Conservation (phyloP, 2,113 vertebrate species). For the Coturnix japonica region DNA sequence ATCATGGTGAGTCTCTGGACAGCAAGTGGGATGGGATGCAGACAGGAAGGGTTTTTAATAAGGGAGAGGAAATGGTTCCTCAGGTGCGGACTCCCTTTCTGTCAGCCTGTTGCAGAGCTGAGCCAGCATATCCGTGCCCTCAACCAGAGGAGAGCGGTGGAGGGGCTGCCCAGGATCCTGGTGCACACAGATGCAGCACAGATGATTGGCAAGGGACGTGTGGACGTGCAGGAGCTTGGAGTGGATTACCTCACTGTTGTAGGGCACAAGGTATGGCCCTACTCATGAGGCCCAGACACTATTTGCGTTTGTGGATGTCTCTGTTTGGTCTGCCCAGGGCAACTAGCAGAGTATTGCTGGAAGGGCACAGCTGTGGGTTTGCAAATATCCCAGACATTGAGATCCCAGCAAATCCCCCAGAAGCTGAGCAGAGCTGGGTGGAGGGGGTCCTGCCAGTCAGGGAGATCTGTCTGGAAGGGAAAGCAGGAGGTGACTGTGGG, state of each 20-base stretch:
- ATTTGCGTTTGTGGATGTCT: background rate
- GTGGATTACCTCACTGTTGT: constrained; percentile 95
- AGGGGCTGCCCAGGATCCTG: constrained; percentile 77
- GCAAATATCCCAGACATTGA: background rate
- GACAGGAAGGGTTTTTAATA: rapidly evolving
- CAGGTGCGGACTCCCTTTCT: background rate
- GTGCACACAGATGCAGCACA: constrained; percentile 94
- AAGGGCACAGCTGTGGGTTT: background rate
- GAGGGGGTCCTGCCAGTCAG: rapidly evolving
- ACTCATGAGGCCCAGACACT: rapidly evolving
- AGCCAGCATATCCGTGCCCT: constrained; percentile 76
- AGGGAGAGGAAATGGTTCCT: background rate
- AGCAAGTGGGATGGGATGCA: rapidly evolving
- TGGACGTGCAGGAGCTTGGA: constrained; percentile 86
- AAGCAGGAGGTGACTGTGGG: background rate
- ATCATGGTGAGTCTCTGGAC: constrained; percentile 86
- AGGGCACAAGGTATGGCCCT: constrained; percentile 89
- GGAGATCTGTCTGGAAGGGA: background rate
- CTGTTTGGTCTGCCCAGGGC: background rate
- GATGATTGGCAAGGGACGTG: constrained; percentile 89
- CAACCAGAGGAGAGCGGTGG: constrained; percentile 61
- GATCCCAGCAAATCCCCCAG: no score
- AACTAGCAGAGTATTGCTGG: background rate
- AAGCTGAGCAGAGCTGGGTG: background rate
- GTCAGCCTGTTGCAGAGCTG: constrained; percentile 86